A percentile compares a stretch with the other conserved stretches of the same genome.
Evolutionary conservation across 2,888 invertebrate species (phyloP).

Genomic region (Liposcelis brunnea): DNA sequence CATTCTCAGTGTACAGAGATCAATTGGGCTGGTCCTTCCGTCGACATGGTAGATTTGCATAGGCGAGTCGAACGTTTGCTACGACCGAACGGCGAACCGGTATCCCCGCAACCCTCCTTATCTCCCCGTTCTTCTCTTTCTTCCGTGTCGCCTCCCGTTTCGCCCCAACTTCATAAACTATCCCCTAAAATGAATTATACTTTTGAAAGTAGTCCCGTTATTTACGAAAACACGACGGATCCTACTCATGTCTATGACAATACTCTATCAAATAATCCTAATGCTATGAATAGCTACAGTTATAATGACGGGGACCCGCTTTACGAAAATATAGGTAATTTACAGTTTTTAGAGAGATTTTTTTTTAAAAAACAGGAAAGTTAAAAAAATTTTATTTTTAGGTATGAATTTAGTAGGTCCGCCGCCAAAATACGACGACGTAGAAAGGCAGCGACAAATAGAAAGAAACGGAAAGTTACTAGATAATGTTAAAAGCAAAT

Average conservation of each 20-base stretch:
- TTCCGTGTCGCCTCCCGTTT: conserved; percentile 74
- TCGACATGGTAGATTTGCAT: conserved; percentile 81
- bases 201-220: not conserved
- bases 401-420: conserved; percentile 28
- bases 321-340: conserved; percentile 6
- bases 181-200: conserved; percentile 30
- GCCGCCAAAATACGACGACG: conserved; percentile 38
- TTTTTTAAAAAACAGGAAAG: too few relatives aligned
- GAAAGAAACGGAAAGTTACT: conserved; percentile 43
- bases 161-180: conserved; percentile 30
- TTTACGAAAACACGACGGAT: conserved; percentile 2
- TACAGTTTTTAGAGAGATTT: too few relatives aligned
- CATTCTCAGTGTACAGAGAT: conserved; percentile 47
- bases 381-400: too few relatives aligned
- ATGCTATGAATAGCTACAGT: not conserved
- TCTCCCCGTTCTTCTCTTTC: conserved; percentile 74
- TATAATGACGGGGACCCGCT: conserved; percentile 1
- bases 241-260: not conserved
- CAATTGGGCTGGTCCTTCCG: conserved; percentile 25
- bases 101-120: conserved; percentile 63
- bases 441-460: conserved; percentile 29
- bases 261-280: not conserved
- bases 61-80: conserved; percentile 45
- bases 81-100: conserved; percentile 32
- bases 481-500: conserved; percentile 24